Evolutionary conservation across 2,113 vertebrate genomes (phyloP).

Genomic region (Megaceryle maxima): DNA sequence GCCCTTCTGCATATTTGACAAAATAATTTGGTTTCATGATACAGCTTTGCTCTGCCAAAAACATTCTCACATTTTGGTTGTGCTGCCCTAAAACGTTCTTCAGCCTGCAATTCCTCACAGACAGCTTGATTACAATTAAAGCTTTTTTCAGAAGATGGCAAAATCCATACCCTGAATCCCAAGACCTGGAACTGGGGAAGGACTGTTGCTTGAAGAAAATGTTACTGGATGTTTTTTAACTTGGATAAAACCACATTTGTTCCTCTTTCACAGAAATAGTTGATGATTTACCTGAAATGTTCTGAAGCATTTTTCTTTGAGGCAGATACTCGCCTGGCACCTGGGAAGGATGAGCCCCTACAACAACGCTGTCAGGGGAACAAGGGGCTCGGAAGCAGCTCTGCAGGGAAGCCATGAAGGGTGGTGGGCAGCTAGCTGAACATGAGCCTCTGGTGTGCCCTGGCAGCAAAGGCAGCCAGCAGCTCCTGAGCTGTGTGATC

Average conservation of each 20-base stretch:
- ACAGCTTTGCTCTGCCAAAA: conserved; percentile 21
- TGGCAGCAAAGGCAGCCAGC: not conserved
- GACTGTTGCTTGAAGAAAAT: not conserved
- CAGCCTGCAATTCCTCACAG: not conserved
- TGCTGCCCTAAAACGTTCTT: conserved; percentile 5
- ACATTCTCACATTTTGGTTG: not conserved
- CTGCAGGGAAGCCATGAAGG: not conserved
- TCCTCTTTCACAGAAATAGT: not conserved
- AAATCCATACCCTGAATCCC: not conserved
- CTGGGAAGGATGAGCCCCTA: not conserved
- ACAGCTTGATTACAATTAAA: not conserved
- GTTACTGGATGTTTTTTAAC: not conserved
- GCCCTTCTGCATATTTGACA: fast-evolving
- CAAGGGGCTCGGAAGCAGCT: not conserved
- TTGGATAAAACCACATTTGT: not conserved
- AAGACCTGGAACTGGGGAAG: not conserved
- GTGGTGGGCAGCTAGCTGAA: not conserved
- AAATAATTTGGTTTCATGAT: not conserved
- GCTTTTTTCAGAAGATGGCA: not conserved
- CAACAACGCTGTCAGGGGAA: fast-evolving
- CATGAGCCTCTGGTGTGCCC: no score
- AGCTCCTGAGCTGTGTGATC: not conserved
- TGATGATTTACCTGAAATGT: not conserved
- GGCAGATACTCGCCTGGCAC: not conserved
- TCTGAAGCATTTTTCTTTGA: not conserved